Evolutionary conservation across 1,140 invertebrate species (phyloP).

Genomic region (Chrysopa pallens): DNA sequence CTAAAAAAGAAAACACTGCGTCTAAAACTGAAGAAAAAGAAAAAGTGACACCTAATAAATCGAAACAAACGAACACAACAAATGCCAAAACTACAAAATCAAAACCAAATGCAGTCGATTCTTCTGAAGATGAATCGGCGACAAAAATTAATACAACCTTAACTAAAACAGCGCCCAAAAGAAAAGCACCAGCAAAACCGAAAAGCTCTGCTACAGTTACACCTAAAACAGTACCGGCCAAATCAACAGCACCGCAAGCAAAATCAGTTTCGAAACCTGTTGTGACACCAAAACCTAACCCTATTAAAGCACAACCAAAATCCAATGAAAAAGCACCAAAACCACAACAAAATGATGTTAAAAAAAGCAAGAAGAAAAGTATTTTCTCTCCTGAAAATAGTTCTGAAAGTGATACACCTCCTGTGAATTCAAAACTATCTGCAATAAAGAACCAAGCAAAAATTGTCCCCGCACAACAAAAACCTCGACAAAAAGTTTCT

Average conservation of each 20-base stretch:
- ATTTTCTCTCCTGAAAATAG: conserved; percentile 70
- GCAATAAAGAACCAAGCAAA: conserved; percentile 12
- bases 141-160: conserved; percentile 23
- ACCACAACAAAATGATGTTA: conserved; percentile 2
- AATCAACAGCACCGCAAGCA: conserved; percentile 6
- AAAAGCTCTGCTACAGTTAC: conserved; percentile 32
- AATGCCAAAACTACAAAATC: conserved; percentile 21
- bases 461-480: conserved; percentile 11
- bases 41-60: conserved; percentile 6
- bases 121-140: conserved; percentile 32
- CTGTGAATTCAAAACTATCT: conserved; percentile 8
- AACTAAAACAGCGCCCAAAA: conserved; percentile 20
- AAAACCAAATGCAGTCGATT: conserved; percentile 18
- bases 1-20: conserved; percentile 11
- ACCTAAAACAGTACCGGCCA: conserved; percentile 15
- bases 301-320: conserved; percentile 7
- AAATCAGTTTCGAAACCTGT: conserved; percentile 3
- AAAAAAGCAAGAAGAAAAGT: conserved; percentile 52
- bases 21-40: conserved; percentile 5
- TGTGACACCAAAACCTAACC: conserved; percentile 1
- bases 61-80: conserved; percentile 19
- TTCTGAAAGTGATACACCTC: conserved; percentile 43
- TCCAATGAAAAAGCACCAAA: conserved; percentile 7
- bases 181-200: conserved; percentile 29
- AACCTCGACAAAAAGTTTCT: conserved; percentile 19